phyloP scores from a whole-genome alignment of 1,140 invertebrate species.

The Euglossa dilemma region DNA sequence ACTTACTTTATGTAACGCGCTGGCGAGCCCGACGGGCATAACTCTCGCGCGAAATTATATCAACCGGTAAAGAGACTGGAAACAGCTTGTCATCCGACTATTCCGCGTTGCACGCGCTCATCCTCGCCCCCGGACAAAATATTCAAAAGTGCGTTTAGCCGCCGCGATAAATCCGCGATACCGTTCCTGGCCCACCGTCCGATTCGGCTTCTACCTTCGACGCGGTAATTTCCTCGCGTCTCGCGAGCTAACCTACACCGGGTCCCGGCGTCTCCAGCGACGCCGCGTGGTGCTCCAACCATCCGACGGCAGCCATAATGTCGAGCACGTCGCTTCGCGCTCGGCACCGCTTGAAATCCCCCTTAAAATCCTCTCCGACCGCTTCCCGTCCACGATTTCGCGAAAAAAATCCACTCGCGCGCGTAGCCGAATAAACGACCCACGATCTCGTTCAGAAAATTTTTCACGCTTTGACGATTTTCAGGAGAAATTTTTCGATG shows the following conservation, averaged over 20 bases:
- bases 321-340: neutral
- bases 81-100: slow-evolving; percentile 35
- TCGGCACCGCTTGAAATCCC: neutral
- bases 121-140: slow-evolving; percentile 8
- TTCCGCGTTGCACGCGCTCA: slow-evolving; percentile 16
- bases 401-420: fast-evolving
- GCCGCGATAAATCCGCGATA: slow-evolving; percentile 19
- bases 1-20: slow-evolving; percentile 50
- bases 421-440: fast-evolving
- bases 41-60: slow-evolving; percentile 49
- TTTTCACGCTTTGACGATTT: neutral
- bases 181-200: neutral
- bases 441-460: fast-evolving
- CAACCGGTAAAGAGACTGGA: slow-evolving; percentile 43
- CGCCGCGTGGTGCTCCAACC: slow-evolving; percentile 13
- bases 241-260: neutral
- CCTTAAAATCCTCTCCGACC: neutral
- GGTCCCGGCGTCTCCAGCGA: neutral
- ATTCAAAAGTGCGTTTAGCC: slow-evolving; percentile 29
- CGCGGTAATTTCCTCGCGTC: neutral
- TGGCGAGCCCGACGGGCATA: slow-evolving; percentile 35
- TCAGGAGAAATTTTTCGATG: too few species aligned
- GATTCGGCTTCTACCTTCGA: neutral
- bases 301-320: slow-evolving; percentile 76
- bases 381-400: too few species aligned